Evolutionary conservation across 2,797 vertebrate genomes (phyloP).

Genomic region (Gastrophryne carolinensis): DNA sequence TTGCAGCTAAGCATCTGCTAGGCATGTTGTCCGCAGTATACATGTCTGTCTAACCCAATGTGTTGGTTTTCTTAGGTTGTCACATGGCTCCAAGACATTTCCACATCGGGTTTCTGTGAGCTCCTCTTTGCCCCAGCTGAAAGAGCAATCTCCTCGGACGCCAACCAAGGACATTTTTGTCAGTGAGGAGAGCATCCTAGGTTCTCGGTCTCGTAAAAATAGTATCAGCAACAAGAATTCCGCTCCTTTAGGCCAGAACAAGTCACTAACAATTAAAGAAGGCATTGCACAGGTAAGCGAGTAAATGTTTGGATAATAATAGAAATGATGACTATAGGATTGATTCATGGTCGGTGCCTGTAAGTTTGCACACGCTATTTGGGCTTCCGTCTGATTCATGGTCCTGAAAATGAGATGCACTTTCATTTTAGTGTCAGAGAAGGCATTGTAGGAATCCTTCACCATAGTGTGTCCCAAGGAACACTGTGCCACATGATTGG

Average conservation of each 20-base stretch:
- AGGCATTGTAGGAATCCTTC: too few species aligned
- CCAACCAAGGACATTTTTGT: background rate
- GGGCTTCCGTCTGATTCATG: too few species aligned
- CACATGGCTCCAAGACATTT: background rate
- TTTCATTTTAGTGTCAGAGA: too few species aligned
- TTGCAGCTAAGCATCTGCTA: background rate
- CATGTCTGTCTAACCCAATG: background rate
- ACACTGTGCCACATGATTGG: too few species aligned
- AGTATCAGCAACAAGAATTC: constrained; percentile 24
- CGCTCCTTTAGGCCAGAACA: constrained; percentile 13
- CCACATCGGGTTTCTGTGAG: background rate
- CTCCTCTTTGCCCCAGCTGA: background rate
- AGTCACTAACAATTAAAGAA: background rate
- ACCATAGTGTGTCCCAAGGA: too few species aligned
- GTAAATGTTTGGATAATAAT: too few species aligned
- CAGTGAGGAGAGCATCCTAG: background rate
- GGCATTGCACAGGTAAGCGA: constrained; percentile 5
- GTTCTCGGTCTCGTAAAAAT: background rate
- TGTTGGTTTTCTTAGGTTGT: constrained; percentile 13
- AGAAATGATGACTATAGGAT: too few species aligned
- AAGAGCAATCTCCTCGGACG: background rate
- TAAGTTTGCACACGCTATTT: too few species aligned
- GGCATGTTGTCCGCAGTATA: background rate
- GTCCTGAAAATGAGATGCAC: too few species aligned
- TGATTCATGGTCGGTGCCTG: too few species aligned